Evolutionary conservation across 2,113 vertebrate genomes (phyloP), one percentile per base, ranked within the genome.

Genomic region (Dermatemys mawii): DNA sequence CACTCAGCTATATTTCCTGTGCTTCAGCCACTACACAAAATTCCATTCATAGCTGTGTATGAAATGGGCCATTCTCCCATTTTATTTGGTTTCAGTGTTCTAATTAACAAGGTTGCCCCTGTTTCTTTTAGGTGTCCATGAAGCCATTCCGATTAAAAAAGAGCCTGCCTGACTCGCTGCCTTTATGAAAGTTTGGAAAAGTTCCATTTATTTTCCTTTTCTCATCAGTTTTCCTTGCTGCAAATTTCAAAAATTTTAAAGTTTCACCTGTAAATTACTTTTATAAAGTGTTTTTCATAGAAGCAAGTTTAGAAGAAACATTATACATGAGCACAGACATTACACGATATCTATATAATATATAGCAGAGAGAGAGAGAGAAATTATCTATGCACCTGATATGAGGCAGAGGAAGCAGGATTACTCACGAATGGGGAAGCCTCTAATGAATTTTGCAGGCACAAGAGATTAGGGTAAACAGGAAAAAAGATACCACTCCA

Each of bases 1-100:
- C 86, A 89, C 80, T 85, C 41, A 48, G 88, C 44, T 88, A 55
- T 50, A 83, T 78, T 90, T 94, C 91, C 73, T 63, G 55, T 57
- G 51, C 82, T 94, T 91, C 76, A 88, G 5, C n/a, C 3, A 0
- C 83, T 83, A 85, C 50, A 95, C 70, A 92, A 90, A 70, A 91
- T 88, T 88, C 87, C 54, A 87, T 92, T 83, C 88, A 91, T 13
- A 86, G 81, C 81, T 13, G 29, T 92, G 27, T 80, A 92, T 94
- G 90, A 44, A 89, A 27, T 86, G 73, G 86, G 78, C 79, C 26
- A 5, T 38, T 82, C n/a, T 90, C 93, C 86, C 87, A 48, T 96
- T 93, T 78, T 78, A 91, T 51, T 51, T 90, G 63, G n/a, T 83
- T 93, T 96, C 1, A 3, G 51, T 63, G 85, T 8, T 50, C 60